Conservation (phyloP, 2,113 vertebrate genomes). For the Petrocephalus zakoni region DNA sequence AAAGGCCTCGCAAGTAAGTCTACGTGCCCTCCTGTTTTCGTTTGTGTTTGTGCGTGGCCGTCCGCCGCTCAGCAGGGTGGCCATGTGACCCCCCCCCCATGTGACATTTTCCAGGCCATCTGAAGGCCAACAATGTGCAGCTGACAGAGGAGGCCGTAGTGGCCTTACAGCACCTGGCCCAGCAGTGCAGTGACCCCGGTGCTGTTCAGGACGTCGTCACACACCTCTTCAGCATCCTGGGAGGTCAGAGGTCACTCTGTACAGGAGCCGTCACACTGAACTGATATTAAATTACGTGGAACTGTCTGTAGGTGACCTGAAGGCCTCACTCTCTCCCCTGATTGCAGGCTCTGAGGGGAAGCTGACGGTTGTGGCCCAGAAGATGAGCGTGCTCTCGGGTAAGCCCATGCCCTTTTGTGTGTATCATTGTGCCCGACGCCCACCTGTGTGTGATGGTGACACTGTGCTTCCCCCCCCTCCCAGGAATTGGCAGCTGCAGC, state of each 20-base stretch:
- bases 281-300: not conserved
- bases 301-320: not conserved
- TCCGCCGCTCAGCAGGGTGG: not conserved
- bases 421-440: not conserved
- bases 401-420: constrained; percentile 17
- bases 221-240: constrained; percentile 86
- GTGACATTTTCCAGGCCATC: constrained; percentile 68
- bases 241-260: constrained; percentile 61
- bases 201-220: constrained; percentile 75
- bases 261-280: not conserved
- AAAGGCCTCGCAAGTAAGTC: constrained; percentile 88
- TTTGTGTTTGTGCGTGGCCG: not conserved
- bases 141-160: constrained; percentile 86
- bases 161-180: constrained; percentile 81
- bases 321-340: not conserved
- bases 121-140: constrained; percentile 86
- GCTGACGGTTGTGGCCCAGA: constrained; percentile 85
- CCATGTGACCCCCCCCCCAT: not conserved
- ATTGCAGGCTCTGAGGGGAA: constrained; percentile 90
- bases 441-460: not conserved
- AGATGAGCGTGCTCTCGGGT: constrained; percentile 95
- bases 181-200: constrained; percentile 81
- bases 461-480: constrained; percentile 16
- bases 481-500: constrained; percentile 88
- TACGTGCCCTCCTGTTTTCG: not conserved